Conservation (phyloP, 2,888 invertebrate species). For the Allygus modestus region DNA sequence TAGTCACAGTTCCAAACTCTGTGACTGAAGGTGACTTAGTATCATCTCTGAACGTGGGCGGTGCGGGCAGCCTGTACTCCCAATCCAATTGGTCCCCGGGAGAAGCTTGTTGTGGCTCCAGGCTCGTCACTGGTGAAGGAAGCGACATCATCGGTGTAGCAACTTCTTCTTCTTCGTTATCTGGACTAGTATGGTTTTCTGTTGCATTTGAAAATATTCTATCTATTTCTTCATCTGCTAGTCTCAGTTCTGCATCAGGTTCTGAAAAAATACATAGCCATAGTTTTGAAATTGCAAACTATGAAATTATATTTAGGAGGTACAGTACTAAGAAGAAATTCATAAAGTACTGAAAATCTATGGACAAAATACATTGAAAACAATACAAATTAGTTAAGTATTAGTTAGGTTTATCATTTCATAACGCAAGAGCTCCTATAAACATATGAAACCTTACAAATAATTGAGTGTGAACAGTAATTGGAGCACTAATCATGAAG, state of each 20-base stretch:
- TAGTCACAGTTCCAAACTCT: slow-evolving; percentile 69
- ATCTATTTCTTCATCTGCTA: slow-evolving; percentile 71
- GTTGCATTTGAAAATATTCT: slow-evolving; percentile 71
- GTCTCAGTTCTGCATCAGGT: slow-evolving; percentile 63
- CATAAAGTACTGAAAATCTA: too few species aligned
- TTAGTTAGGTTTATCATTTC: too few species aligned
- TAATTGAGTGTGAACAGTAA: too few species aligned
- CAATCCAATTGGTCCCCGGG: slow-evolving; percentile 72
- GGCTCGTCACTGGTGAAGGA: background rate
- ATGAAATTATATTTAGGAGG: too few species aligned
- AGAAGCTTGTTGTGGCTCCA: background rate
- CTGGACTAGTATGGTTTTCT: slow-evolving; percentile 68
- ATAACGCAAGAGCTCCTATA: too few species aligned
- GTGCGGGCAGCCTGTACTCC: slow-evolving; percentile 80
- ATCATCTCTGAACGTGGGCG: slow-evolving; percentile 78
- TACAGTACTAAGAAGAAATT: too few species aligned
- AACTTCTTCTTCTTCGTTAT: slow-evolving; percentile 61
- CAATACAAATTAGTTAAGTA: too few species aligned
- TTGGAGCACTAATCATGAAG: too few species aligned
- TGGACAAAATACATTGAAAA: too few species aligned
- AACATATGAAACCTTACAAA: too few species aligned
- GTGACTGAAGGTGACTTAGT: slow-evolving; percentile 69
- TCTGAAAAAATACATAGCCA: slow-evolving; percentile 63
- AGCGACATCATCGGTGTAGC: slow-evolving; percentile 25
- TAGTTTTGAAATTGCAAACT: too few species aligned